Base-by-base conservation (phyloP, 2,113 vertebrate genomes). In the Myxocyprinus asiaticus region DNA sequence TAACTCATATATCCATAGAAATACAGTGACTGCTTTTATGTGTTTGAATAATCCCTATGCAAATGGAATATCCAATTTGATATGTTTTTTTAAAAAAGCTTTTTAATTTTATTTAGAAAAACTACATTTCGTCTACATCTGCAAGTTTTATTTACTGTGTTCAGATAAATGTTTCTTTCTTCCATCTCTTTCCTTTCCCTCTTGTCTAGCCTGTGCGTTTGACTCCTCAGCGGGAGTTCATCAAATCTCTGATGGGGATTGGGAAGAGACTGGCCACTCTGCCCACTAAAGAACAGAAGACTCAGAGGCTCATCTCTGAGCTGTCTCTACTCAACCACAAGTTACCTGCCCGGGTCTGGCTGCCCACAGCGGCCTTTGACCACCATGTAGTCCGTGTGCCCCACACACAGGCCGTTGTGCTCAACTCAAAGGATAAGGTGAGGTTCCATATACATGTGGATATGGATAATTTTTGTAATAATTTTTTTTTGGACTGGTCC, bases 211-310 rank as follows among this genome's bases (percentile, higher is more conserved):
- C 96, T 0, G 91, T 95, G 77, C 91, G 97, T 7, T 92, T 99
- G 12, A 94, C 95, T 0, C 97, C 97, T 0, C 97, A 98, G 90
- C 88, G 97, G 4, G 96, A 98, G 42, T 98, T 98, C 90, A 96
- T 99, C 81, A 96, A 98, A 82, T 98, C 97, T 0, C 92, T 99
- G 84, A 94, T 99, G 89, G 94, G 95, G 4, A 98, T 99, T 4
- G 97, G 97, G 70, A 97, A 96, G 88, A 95, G 97, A 1, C 82
- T 99, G 86, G 96, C 96, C 68, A 97, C 96, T 0, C 89, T 99
- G 79, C 96, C 96, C n/a, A 98, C 97, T 88, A 98, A 98, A 82
- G 97, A 98, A 88, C 96, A 98, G 93, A 99, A 99, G 86, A 99
- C 97, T 0, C 95, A 96, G 83, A 88, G 97, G 0, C 92, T 99